A percentile compares a stretch with the other conserved stretches of the same genome.
These are phyloP conservation scores for Tachuris rubrigastra DNA, from an alignment of 2,113 vertebrate species.

Conservation along the genomic window DNA sequence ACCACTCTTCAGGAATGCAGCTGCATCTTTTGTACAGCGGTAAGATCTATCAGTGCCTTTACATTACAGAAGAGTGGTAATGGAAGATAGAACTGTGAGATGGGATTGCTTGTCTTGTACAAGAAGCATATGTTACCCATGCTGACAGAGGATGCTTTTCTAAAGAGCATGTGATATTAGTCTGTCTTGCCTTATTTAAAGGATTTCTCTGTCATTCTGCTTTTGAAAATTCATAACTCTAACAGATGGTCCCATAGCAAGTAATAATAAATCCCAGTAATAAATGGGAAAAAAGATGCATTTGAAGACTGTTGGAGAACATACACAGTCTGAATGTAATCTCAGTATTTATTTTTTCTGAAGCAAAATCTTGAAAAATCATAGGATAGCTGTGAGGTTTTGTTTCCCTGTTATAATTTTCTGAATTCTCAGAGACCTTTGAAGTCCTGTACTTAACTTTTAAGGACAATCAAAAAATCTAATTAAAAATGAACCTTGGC, in stretches of 20 bases:
- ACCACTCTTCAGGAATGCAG: conserved; percentile 84
- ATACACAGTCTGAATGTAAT: not conserved
- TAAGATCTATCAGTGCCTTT: conserved; percentile 48
- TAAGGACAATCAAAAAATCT: not conserved
- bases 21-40: conserved; percentile 88
- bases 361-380: not conserved
- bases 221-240: not conserved
- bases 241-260: not conserved
- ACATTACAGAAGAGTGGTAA: not conserved
- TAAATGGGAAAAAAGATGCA: not conserved
- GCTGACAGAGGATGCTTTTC: not conserved
- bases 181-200: not conserved
- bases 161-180: not conserved
- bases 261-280: not conserved
- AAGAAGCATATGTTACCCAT: not conserved
- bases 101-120: not conserved
- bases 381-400: not conserved
- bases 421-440: not conserved
- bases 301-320: not conserved
- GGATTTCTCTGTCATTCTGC: not conserved
- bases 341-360: not conserved
- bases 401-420: not conserved
- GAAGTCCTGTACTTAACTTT: not conserved
- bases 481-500: not conserved
- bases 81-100: not conserved